Base-by-base conservation (phyloP, 2,888 invertebrate species). In the Caenorhabditis sulstoni region DNA sequence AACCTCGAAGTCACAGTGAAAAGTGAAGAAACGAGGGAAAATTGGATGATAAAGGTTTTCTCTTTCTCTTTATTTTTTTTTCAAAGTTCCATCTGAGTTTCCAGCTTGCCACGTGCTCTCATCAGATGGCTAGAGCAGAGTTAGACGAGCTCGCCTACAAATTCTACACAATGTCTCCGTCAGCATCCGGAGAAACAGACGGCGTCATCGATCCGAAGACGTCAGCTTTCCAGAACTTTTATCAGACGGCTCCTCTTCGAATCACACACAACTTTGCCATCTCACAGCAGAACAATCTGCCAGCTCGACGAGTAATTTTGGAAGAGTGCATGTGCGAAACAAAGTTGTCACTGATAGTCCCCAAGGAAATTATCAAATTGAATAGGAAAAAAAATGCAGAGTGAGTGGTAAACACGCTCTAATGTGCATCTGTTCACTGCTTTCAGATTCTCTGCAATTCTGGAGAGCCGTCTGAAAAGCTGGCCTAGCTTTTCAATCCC, bases 271-370 rank as follows among this genome's bases (percentile, higher is more conserved):
- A 80, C 49, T 89, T 89, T 70, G 86, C 87, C 12, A 79, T 89
- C n/a, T 83, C 85, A 20, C 88, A 88, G 85, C 86, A 87, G 22
- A 79, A 84, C 44, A 87, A 84, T 52, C 74, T 87, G 12, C 89
- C 88, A 1, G 65, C 85, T 7, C 74, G 89, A 23, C 83, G 85
- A 37, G 81, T 89, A 22, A 59, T 76, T 1, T 85, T 86, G 41
- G 82, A 86, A 16, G 89, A 89, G 61, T 70, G 76, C 44, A 84
- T 89, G 81, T 88, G 85, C 76, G 89, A 89, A 49, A 81, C 85
- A 20, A 89, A 88, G 64, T 57, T 89, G 16, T 86, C 83, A n/a
- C 41, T 87, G 16, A 66, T 86, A 8, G 61, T 89, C 1, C 89
- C 89, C 0, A 80, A 83, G 37, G 88, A 90, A 68, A 79, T 90